phyloP scores from a whole-genome alignment of 64 coral and sea anemone genomes.

The Stichodactyla helianthus region DNA sequence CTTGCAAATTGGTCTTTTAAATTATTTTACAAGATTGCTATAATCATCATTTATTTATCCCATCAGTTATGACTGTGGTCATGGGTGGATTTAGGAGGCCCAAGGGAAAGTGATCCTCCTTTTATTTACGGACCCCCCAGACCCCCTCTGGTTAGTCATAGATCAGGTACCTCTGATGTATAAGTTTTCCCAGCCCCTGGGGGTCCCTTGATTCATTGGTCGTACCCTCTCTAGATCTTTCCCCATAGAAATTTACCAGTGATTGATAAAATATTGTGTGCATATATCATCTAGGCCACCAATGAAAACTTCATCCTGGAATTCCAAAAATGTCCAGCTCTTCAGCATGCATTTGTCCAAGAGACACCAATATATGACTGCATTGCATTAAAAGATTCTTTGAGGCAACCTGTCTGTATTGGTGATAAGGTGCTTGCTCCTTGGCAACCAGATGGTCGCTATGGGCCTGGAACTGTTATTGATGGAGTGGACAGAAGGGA shows the following conservation, averaged over 20 bases:
- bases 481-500: conserved; percentile 89
- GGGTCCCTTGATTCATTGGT: too few species aligned
- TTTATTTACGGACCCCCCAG: too few species aligned
- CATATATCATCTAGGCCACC: conserved; percentile 24
- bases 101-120: too few species aligned
- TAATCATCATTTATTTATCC: not conserved
- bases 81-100: too few species aligned
- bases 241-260: too few species aligned
- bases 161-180: too few species aligned
- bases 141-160: too few species aligned
- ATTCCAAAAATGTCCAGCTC: conserved; percentile 77
- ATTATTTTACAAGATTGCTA: too few species aligned
- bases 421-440: conserved; percentile 97
- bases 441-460: conserved; percentile 95
- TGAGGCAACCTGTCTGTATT: conserved; percentile 75
- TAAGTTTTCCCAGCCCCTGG: too few species aligned
- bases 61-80: not conserved
- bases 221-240: too few species aligned
- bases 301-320: conserved; percentile 80
- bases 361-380: conserved; percentile 75
- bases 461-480: conserved; percentile 92
- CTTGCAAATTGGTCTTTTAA: too few species aligned
- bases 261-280: not conserved
- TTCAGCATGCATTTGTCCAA: conserved; percentile 68
- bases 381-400: conserved; percentile 83